These are phyloP conservation scores for Drosophila lacteicornis DNA, from an alignment of 1,140 invertebrate genomes.

Conservation along the genomic window DNA sequence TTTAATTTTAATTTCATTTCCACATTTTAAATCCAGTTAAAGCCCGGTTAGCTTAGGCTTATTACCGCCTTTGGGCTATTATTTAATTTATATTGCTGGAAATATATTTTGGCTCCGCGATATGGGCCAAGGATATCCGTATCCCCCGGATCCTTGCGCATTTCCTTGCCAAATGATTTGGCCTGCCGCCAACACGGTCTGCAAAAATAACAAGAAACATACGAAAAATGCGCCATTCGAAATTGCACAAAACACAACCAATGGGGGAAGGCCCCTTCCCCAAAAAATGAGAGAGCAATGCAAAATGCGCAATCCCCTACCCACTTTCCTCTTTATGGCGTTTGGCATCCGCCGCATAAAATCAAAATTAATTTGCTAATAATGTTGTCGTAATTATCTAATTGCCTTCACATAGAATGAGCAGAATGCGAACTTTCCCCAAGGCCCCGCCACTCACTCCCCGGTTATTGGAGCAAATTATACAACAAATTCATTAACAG, in stretches of 20 bases:
- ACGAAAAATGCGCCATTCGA: conserved; percentile 30
- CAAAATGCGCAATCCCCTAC: conserved; percentile 4
- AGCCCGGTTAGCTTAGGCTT: not conserved
- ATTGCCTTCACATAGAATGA: conserved; percentile 39
- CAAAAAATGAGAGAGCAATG: not conserved
- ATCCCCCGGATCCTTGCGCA: conserved; percentile 12
- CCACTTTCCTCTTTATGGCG: conserved; percentile 7
- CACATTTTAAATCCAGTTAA: not conserved
- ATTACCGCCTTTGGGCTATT: not conserved
- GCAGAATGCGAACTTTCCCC: conserved; percentile 2
- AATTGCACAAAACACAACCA: conserved; percentile 20
- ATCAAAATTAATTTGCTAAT: conserved; percentile 71
- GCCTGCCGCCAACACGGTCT: conserved; percentile 33
- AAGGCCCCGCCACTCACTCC: not conserved
- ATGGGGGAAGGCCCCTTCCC: not conserved
- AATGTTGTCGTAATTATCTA: conserved; percentile 69
- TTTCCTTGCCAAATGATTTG: conserved; percentile 55
- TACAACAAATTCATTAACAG: conserved; percentile 49
- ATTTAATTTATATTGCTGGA: conserved; percentile 24
- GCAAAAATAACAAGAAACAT: conserved; percentile 12
- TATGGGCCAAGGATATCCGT: conserved; percentile 15
- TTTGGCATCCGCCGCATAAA: conserved; percentile 51
- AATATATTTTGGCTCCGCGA: conserved; percentile 29
- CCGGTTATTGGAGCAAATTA: conserved; percentile 28
- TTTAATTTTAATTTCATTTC: not conserved